Evolutionary conservation across 1,140 invertebrate species (phyloP).

Genomic region (Drosophila sturtevanti): DNA sequence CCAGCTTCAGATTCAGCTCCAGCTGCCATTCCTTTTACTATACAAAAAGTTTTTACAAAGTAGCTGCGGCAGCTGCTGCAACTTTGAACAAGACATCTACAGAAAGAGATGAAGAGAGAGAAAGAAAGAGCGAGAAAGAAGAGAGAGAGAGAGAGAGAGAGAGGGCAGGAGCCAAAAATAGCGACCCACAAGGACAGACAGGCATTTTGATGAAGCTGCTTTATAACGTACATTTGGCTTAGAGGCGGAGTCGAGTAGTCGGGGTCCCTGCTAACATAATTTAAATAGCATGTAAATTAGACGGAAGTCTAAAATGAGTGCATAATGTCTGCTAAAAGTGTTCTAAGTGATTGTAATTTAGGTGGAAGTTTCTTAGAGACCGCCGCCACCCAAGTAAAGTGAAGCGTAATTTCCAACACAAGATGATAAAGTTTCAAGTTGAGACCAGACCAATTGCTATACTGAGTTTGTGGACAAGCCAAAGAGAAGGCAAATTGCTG

Average conservation of each 20-base stretch:
- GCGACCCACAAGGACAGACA: conserved; percentile 33
- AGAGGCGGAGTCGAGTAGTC: neutral
- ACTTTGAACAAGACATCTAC: conserved; percentile 68
- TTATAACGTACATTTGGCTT: conserved; percentile 62
- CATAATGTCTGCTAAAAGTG: conserved; percentile 79
- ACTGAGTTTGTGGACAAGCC: neutral
- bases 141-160: too few relatives aligned
- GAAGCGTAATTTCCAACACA: conserved; percentile 11
- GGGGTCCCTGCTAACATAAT: conserved; percentile 57
- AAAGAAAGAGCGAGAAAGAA: too few relatives aligned
- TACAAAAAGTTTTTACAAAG: conserved; percentile 78
- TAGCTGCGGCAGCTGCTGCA: conserved; percentile 77
- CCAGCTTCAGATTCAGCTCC: neutral
- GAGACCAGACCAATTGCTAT: neutral
- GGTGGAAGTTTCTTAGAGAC: conserved; percentile 51
- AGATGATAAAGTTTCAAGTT: conserved; percentile 21
- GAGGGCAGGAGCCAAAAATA: conserved; percentile 7
- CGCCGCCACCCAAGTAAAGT: conserved; percentile 5
- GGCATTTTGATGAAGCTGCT: conserved; percentile 78
- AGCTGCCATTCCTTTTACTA: conserved; percentile 31
- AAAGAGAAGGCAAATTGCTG: conserved; percentile 5
- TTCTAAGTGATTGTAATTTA: conserved; percentile 81
- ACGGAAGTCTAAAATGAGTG: conserved; percentile 81
- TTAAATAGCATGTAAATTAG: conserved; percentile 82
- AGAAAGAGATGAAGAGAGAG: too few relatives aligned